These are phyloP conservation scores for Dreissena rostriformis DNA, from an alignment of 1,140 invertebrate species.

Conservation along the genomic window DNA sequence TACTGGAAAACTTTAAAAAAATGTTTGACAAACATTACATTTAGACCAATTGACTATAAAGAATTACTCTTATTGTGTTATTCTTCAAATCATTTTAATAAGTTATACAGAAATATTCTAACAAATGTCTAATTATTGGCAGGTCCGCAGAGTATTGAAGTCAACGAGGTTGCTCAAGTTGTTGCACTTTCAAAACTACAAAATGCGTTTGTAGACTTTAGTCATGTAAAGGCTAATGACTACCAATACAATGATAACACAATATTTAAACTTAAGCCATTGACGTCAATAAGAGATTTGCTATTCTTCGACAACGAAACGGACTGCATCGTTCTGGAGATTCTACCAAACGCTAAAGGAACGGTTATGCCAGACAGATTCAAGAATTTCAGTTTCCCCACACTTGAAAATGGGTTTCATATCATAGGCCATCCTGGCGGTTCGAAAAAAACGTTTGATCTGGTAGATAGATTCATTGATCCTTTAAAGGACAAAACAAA, in stretches of 20 bases:
- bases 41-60: no score
- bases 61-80: no score
- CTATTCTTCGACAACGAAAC: conserved; percentile 7
- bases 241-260: background rate
- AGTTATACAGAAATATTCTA: no score
- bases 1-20: no score
- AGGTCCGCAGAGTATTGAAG: no score
- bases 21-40: no score
- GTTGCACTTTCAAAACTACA: no score
- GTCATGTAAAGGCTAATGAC: no score
- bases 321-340: conserved; percentile 23
- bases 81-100: no score
- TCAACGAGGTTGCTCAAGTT: no score
- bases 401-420: background rate
- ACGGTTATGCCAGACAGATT: conserved; percentile 1
- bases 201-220: no score
- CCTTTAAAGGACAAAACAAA: background rate
- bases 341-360: background rate
- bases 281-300: background rate
- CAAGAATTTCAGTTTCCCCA: background rate
- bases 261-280: background rate
- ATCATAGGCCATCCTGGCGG: conserved; percentile 7
- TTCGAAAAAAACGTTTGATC: background rate
- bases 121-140: no score
- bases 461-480: background rate